Evolutionary conservation across 2,113 vertebrate species (phyloP).

Genomic region (Dissostichus mawsoni): DNA sequence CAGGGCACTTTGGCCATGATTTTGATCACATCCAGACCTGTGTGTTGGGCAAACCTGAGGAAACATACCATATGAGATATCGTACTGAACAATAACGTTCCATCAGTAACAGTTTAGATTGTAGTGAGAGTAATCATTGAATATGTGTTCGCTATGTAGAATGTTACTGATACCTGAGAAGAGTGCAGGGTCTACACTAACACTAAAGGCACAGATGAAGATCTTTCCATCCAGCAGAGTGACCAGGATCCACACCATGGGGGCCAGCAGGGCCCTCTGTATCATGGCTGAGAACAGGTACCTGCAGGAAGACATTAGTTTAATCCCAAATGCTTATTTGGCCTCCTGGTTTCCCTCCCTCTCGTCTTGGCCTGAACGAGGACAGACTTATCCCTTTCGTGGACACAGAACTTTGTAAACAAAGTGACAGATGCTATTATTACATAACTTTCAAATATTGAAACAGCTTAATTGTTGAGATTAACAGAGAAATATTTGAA

Average conservation of each 20-base stretch:
- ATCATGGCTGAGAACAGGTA: conserved; percentile 92
- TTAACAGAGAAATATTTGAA: too few relatives aligned
- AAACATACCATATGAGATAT: not conserved
- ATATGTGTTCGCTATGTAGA: not conserved
- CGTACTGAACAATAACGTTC: too few relatives aligned
- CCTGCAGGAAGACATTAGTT: conserved; percentile 68
- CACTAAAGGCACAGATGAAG: conserved; percentile 94
- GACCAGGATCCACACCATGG: conserved; percentile 91
- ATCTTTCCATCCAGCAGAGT: conserved; percentile 94
- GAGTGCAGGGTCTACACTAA: conserved; percentile 86
- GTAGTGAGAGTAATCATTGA: not conserved
- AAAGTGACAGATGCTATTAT: too few relatives aligned
- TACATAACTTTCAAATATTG: too few relatives aligned
- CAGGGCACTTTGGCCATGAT: conserved; percentile 94
- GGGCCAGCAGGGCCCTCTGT: conserved; percentile 90
- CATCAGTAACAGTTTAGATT: not conserved
- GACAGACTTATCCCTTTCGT: too few relatives aligned
- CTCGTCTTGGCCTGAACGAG: too few relatives aligned
- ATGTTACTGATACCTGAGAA: conserved; percentile 80
- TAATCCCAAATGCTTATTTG: not conserved
- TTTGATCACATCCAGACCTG: conserved; percentile 81
- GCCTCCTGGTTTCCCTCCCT: too few relatives aligned
- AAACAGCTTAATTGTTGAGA: too few relatives aligned
- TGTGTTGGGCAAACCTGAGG: conserved; percentile 86
- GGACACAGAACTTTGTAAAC: too few relatives aligned